Conservation (phyloP, 2,888 invertebrate genomes). For the Leptinotarsa haldemani region DNA sequence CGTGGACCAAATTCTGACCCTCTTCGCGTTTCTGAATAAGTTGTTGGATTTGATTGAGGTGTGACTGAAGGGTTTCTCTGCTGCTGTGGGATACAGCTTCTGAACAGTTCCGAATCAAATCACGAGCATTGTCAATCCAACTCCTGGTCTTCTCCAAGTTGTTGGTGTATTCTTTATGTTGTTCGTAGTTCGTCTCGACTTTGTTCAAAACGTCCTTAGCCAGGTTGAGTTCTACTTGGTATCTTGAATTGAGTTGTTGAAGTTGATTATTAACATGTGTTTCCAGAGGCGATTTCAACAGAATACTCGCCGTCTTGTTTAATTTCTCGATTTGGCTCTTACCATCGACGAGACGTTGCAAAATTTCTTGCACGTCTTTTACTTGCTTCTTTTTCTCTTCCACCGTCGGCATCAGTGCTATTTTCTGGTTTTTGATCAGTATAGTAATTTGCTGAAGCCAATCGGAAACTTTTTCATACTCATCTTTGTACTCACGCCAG, state of each 20-base stretch:
- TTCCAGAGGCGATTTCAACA: slow-evolving; percentile 86
- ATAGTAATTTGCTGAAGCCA: slow-evolving; percentile 95
- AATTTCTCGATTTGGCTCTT: slow-evolving; percentile 86
- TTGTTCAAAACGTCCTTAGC: slow-evolving; percentile 91
- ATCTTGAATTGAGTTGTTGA: slow-evolving; percentile 86
- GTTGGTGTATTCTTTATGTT: slow-evolving; percentile 83
- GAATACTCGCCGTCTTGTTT: slow-evolving; percentile 80
- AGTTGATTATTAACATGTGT: slow-evolving; percentile 89
- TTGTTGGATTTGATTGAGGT: slow-evolving; percentile 83
- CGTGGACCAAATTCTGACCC: slow-evolving; percentile 87
- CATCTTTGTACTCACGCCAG: slow-evolving; percentile 93
- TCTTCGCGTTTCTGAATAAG: slow-evolving; percentile 84
- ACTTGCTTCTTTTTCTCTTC: slow-evolving; percentile 89
- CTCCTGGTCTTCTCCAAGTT: slow-evolving; percentile 81
- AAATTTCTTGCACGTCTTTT: slow-evolving; percentile 80
- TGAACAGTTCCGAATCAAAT: slow-evolving; percentile 82
- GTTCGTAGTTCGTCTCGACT: slow-evolving; percentile 88
- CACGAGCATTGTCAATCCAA: slow-evolving; percentile 90
- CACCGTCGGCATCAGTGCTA: slow-evolving; percentile 81
- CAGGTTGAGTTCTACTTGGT: slow-evolving; percentile 88
- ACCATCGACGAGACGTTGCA: slow-evolving; percentile 80
- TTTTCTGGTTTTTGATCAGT: slow-evolving; percentile 89
- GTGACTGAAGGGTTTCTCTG: slow-evolving; percentile 84
- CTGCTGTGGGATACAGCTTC: slow-evolving; percentile 83
- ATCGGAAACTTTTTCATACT: slow-evolving; percentile 90